These are phyloP conservation scores for Melinaea menophilus DNA, from an alignment of 2,888 invertebrate species.

Conservation along the genomic window DNA sequence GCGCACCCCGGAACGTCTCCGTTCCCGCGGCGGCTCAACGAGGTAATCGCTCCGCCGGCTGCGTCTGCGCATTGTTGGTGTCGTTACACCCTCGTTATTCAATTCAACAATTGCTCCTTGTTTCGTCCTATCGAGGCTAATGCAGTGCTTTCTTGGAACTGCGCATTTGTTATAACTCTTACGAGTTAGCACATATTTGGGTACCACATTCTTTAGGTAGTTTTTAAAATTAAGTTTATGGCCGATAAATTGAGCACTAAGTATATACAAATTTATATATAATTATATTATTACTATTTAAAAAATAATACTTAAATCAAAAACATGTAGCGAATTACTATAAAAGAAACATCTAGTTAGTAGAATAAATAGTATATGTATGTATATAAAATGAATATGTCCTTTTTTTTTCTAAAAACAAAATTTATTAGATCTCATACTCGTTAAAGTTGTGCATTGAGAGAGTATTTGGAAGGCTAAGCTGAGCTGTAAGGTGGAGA, in stretches of 20 bases:
- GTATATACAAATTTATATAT: no score
- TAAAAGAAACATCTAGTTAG: no score
- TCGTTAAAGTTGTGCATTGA: slow-evolving; percentile 57
- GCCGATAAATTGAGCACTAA: no score
- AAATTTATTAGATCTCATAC: slow-evolving; percentile 18
- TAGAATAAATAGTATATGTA: no score
- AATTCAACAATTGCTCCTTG: slow-evolving; percentile 70
- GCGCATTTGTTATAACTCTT: slow-evolving; percentile 7
- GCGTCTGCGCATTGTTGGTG: slow-evolving; percentile 65
- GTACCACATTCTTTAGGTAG: no score
- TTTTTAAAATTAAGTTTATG: no score
- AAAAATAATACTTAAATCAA: no score
- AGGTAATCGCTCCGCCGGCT: slow-evolving; percentile 63
- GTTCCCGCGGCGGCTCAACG: slow-evolving; percentile 67
- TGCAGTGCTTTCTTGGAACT: slow-evolving; percentile 36
- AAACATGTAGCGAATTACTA: no score
- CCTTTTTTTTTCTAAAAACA: background rate
- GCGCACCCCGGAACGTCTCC: slow-evolving; percentile 46
- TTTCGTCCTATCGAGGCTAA: slow-evolving; percentile 66
- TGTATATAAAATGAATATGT: no score
- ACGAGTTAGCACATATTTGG: no score
- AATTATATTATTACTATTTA: no score
- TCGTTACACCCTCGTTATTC: slow-evolving; percentile 74
- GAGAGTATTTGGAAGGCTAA: slow-evolving; percentile 70
- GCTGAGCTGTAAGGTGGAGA: slow-evolving; percentile 75